A percentile compares a stretch with the other conserved stretches of the same genome.
Evolutionary conservation across 92 coral and sea anemone genomes (phyloP).

Genomic region (Phenganax subtilis): DNA sequence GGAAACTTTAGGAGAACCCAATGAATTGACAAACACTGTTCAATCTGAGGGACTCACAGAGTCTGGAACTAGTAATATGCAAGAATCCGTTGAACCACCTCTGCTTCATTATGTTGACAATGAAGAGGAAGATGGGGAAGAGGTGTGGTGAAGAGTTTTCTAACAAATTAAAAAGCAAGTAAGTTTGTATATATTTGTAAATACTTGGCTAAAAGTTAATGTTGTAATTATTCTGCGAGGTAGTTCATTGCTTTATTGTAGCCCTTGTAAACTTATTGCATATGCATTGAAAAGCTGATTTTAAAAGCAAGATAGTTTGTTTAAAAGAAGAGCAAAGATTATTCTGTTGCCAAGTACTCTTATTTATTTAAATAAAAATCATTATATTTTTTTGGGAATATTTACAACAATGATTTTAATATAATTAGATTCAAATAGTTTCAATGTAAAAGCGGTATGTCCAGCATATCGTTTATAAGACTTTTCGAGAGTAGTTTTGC

Average conservation of each 20-base stretch:
- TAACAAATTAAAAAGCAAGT: not conserved
- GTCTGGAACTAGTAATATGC: slow-evolving; percentile 29
- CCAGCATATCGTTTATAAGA: slow-evolving; percentile 1
- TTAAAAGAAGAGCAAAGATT: too few relatives aligned
- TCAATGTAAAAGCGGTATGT: slow-evolving; percentile 5
- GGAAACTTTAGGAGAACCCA: not conserved
- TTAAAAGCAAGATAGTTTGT: not conserved
- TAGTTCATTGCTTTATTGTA: not conserved
- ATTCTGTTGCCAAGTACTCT: not conserved
- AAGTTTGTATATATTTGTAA: not conserved
- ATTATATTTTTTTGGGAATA: not conserved
- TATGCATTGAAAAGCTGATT: not conserved
- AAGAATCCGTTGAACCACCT: slow-evolving; percentile 32
- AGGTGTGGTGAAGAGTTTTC: slow-evolving; percentile 9
- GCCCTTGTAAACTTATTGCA: not conserved
- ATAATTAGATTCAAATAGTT: not conserved
- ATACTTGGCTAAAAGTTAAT: not conserved
- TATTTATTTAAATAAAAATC: not conserved
- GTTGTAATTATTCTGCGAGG: not conserved
- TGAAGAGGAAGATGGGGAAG: slow-evolving; percentile 13
- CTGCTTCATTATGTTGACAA: slow-evolving; percentile 32
- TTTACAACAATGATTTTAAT: slow-evolving; percentile 1
- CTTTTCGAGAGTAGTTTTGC: not conserved
- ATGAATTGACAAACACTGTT: slow-evolving; percentile 7
- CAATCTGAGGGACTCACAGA: slow-evolving; percentile 23